phyloP scores from a whole-genome alignment of 2,113 vertebrate species.

The Calypte anna region DNA sequence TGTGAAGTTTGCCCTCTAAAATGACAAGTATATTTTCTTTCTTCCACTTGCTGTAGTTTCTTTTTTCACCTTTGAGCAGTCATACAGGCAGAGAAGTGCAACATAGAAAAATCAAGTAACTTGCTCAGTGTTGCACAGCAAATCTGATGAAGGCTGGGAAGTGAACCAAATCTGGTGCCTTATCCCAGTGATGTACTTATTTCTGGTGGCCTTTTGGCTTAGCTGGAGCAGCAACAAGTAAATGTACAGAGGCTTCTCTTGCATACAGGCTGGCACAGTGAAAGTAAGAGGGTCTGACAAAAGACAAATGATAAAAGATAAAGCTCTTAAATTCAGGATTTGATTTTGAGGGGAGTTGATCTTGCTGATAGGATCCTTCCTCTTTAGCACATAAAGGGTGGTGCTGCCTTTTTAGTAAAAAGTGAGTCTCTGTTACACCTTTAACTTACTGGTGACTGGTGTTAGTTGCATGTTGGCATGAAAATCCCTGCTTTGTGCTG shows the following conservation, averaged over 20 bases:
- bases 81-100: background rate
- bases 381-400: background rate
- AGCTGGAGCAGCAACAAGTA: background rate
- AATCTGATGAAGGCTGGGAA: constrained; percentile 41
- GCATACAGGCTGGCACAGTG: background rate
- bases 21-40: background rate
- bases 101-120: background rate
- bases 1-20: background rate
- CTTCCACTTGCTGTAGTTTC: background rate
- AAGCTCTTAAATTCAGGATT: background rate
- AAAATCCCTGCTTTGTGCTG: background rate
- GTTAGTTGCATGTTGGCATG: background rate
- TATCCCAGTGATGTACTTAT: background rate
- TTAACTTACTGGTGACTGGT: background rate
- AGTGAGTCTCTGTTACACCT: background rate
- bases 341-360: background rate
- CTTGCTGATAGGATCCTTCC: background rate
- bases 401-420: background rate
- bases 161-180: background rate
- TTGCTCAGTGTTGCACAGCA: background rate
- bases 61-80: background rate
- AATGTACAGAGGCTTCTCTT: background rate
- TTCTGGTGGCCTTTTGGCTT: background rate
- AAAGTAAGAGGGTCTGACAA: background rate
- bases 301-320: background rate